Base-by-base conservation (phyloP, 1,140 invertebrate species). In the Pseudobourletiella spinata region DNA sequence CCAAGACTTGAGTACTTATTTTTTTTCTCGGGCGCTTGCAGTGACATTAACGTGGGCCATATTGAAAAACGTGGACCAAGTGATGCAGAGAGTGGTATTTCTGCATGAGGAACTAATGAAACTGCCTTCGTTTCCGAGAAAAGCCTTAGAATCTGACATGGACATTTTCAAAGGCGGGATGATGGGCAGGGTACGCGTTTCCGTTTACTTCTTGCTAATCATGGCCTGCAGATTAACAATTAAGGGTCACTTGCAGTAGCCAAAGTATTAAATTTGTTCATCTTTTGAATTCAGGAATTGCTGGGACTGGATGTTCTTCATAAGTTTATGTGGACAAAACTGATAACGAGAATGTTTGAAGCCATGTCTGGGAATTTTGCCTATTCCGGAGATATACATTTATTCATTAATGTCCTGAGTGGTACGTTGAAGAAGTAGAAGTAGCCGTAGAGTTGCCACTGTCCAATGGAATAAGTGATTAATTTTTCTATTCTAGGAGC, bases 51-150 rank as follows among this genome's bases (percentile, higher is more conserved):
- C 88, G 1, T 91, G 89, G 89, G 88, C 89, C 1, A 91, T 91
- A 67, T 79, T 91, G 29, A 91, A 91, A 44, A 67, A 66, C 48
- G 65, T 70, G 2, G 73, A 73, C 65, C 73, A 88, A 83, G 84
- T 95, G 11, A 90, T 95, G 1, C 93, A 96, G 78, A 82, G 88
- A 54, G 93, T 97, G 1, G 91, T 97, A n/a, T 99, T 99, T 74
- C 80, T 99, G 14, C 95, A 99, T 75, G 97, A 99, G 74, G 97
- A 99, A 77, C 80, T 99, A 0, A 96, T 96, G 84, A 99, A 99
- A 76, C 77, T 98, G 28, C 96, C 95, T 0, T 92, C 95, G 0
- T 99, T 99, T 78, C 97, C 97, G 0, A 81, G 97, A 50, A 98
- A 98, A 79, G 94, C 95, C 15, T 76, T 99, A 0, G 96, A 99